Evolutionary conservation across 2,113 vertebrate genomes (phyloP), one percentile per base, ranked within the genome.

Genomic region (Engystomops pustulosus): DNA sequence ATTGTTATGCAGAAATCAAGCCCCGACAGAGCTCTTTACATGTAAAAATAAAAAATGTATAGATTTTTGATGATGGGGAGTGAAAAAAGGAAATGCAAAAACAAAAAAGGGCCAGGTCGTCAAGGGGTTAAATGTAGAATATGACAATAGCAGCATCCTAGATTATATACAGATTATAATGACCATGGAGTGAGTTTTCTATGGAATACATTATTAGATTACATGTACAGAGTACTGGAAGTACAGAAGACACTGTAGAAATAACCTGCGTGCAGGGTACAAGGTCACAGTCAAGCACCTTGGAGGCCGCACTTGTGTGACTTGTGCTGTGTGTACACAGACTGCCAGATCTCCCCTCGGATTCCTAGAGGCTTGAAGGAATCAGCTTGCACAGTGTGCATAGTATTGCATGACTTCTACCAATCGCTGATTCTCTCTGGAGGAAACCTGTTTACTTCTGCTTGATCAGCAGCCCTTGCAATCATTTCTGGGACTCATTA

Each of bases 391-490:
- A 79, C 34, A 84, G 49, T 25, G 49, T 79, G 83, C 60, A 58
- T 58, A 51, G 74, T 58, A 58, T 84, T 79, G 83, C 83, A 84
- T 78, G 71, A 68, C 83, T 84, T 70, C 47, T 79, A 84, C 75
- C 62, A 79, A 84, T 79, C 65, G 44, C 72, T 27, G 74, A 62
- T 15, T 14, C 18, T 84, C 83, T 84, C 83, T 44, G 74, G 83
- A 84, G 83, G 83, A 58, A 84, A 84, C 83, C 83, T 84, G 83
- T 84, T 84, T 84, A 84, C 83, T 84, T 84, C 62, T 79, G 74
- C 83, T 79, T 70, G 74, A 84, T 84, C 83, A 84, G 83, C 83
- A 69, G 83, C 83, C 74, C 83, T 84, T 69, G 83, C 83, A 84
- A 70, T 84, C 75, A 84, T 84, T 69, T 32, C 83, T 84, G 83